These are phyloP conservation scores for Pseudorectes ferrugineus DNA, from an alignment of 2,113 vertebrate genomes.

Conservation along the genomic window DNA sequence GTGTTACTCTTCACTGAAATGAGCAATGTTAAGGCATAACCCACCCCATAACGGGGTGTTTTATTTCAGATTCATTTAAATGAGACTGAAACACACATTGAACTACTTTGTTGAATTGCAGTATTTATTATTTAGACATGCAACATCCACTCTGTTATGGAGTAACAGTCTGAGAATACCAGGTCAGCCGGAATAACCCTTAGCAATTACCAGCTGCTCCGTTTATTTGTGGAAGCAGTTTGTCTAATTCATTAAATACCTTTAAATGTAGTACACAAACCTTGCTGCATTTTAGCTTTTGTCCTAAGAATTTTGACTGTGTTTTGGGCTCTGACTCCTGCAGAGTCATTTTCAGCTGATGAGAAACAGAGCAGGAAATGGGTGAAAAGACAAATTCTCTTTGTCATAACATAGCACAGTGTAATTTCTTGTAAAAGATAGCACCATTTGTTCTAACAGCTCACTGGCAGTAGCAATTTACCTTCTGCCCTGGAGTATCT, in stretches of 20 bases:
- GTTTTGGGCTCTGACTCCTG: background rate
- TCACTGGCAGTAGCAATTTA: background rate
- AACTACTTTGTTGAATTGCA: background rate
- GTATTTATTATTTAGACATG: background rate
- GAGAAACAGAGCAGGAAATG: background rate
- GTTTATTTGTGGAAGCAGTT: background rate
- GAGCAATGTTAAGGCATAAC: background rate
- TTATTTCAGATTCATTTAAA: background rate
- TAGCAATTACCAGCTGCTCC: background rate
- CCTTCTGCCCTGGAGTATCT: background rate
- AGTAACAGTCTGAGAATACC: background rate
- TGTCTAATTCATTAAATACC: background rate
- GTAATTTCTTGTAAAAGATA: background rate
- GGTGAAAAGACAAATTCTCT: background rate
- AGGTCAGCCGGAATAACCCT: background rate
- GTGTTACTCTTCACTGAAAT: background rate
- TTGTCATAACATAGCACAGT: background rate
- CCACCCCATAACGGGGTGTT: accelerated
- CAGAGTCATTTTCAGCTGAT: background rate
- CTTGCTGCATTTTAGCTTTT: background rate
- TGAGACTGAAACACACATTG: background rate
- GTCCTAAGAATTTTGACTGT: background rate
- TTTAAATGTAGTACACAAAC: background rate
- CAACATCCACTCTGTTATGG: background rate
- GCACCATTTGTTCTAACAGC: background rate